Conservation (phyloP, 2,888 invertebrate genomes). For the Napeogenes sylphis region DNA sequence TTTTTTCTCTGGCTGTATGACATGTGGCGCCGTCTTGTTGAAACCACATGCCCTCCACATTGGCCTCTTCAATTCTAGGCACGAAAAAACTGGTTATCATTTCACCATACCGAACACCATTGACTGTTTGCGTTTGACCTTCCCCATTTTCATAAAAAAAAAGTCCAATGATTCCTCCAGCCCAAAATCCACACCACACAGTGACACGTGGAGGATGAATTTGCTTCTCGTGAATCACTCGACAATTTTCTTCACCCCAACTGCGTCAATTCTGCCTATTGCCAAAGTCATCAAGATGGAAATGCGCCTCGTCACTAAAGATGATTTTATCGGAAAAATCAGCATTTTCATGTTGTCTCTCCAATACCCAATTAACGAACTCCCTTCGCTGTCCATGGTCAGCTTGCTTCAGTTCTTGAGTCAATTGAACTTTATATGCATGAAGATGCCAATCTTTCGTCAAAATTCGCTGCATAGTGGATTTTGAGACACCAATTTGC, state of each 20-base stretch:
- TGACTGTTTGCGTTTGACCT: slow-evolving; percentile 13
- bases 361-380: slow-evolving; percentile 2
- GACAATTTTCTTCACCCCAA: slow-evolving; percentile 13
- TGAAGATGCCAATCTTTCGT: slow-evolving; percentile 15
- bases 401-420: slow-evolving; percentile 15
- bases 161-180: slow-evolving; percentile 19
- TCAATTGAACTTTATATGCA: slow-evolving; percentile 18
- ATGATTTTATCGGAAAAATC: slow-evolving; percentile 16
- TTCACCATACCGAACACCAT: slow-evolving; percentile 15
- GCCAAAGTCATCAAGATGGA: slow-evolving; percentile 15
- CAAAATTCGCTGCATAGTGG: slow-evolving; percentile 15
- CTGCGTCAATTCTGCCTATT: slow-evolving; percentile 23
- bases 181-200: slow-evolving; percentile 18
- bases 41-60: slow-evolving; percentile 28
- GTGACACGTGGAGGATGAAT: slow-evolving; percentile 22
- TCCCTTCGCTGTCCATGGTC: slow-evolving; percentile 9
- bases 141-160: slow-evolving; percentile 21
- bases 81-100: slow-evolving; percentile 22
- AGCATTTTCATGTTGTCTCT: slow-evolving; percentile 7
- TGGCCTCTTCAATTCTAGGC: slow-evolving; percentile 29
- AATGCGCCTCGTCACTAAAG: slow-evolving; percentile 15
- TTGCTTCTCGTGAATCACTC: slow-evolving; percentile 1
- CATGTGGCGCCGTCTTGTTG: slow-evolving; percentile 24
- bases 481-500: slow-evolving; percentile 7
- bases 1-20: slow-evolving; percentile 32